A percentile compares a stretch with the other conserved stretches of the same genome.
These are phyloP conservation scores for Drosophila peninsularis DNA, from an alignment of 2,888 invertebrate species.

Conservation along the genomic window DNA sequence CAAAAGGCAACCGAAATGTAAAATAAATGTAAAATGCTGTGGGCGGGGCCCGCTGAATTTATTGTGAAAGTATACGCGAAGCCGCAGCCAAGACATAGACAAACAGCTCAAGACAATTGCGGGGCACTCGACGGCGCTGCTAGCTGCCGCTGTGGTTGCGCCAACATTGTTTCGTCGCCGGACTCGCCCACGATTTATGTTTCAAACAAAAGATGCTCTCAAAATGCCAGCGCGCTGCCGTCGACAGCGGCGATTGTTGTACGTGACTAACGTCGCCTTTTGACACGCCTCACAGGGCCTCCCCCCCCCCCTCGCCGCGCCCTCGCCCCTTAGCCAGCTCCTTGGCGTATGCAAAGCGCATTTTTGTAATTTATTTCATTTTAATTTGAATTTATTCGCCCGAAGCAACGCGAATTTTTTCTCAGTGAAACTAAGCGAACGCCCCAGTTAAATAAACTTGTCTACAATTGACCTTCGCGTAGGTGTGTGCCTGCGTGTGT, in stretches of 20 bases:
- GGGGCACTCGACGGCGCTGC: constrained; percentile 11
- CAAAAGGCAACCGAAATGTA: constrained; percentile 63
- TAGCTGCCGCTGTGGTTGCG: constrained; percentile 3
- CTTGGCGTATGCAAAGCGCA: constrained; percentile 29
- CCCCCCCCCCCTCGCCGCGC: neutral
- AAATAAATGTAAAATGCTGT: constrained; percentile 69
- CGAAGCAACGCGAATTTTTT: constrained; percentile 12
- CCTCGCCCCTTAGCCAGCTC: neutral
- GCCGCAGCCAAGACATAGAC: constrained; percentile 20
- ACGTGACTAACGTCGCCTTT: constrained; percentile 61
- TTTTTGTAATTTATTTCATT: constrained; percentile 64
- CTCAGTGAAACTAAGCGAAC: constrained; percentile 5
- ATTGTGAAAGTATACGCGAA: constrained; percentile 39
- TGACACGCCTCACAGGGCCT: neutral
- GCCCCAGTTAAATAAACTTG: constrained; percentile 36
- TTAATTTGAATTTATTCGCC: constrained; percentile 71
- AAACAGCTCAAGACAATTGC: constrained; percentile 18
- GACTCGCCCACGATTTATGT: constrained; percentile 64
- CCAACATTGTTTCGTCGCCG: constrained; percentile 26
- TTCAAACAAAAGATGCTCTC: constrained; percentile 66
- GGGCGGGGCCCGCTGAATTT: constrained; percentile 42
- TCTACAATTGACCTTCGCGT: constrained; percentile 54
- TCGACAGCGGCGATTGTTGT: constrained; percentile 46
- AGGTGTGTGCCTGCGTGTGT: constrained; percentile 4
- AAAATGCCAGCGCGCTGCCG: constrained; percentile 52